Evolutionary conservation across 2,888 invertebrate species (phyloP).

Genomic region (Eutolmus rufibarbis): DNA sequence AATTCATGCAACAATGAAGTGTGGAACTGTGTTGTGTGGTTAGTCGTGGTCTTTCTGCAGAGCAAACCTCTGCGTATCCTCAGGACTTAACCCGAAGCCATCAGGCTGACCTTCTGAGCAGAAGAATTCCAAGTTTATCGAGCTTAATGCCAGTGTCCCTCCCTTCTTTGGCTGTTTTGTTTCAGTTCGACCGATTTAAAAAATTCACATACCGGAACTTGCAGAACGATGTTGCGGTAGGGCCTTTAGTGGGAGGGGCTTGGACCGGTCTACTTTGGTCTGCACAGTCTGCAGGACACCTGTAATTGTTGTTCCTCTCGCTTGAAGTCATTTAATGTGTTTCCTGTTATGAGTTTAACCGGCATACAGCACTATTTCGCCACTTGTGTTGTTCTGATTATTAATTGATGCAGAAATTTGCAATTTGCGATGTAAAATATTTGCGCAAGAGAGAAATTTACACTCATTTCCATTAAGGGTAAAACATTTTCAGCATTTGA

Average conservation of each 20-base stretch:
- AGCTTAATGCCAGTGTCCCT: conserved; percentile 26
- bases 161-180: background rate
- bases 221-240: background rate
- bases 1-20: conserved; percentile 18
- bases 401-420: conserved; percentile 45
- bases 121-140: conserved; percentile 43
- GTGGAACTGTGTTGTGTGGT: background rate
- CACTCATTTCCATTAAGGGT: conserved; percentile 9
- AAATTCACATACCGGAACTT: background rate
- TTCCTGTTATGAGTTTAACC: background rate
- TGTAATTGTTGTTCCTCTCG: conserved; percentile 12
- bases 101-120: conserved; percentile 30
- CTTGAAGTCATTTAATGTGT: conserved; percentile 10
- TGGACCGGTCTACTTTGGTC: background rate
- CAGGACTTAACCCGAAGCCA: conserved; percentile 12
- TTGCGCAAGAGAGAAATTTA: conserved; percentile 11
- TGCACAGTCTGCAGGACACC: background rate
- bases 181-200: background rate
- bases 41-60: background rate
- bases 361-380: conserved; percentile 16
- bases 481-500: background rate
- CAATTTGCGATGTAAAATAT: conserved; percentile 52
- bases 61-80: background rate
- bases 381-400: conserved; percentile 30
- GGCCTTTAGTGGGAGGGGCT: background rate